phyloP scores from a whole-genome alignment of 2,797 vertebrate genomes.

The Myoxocephalus aenaeus region DNA sequence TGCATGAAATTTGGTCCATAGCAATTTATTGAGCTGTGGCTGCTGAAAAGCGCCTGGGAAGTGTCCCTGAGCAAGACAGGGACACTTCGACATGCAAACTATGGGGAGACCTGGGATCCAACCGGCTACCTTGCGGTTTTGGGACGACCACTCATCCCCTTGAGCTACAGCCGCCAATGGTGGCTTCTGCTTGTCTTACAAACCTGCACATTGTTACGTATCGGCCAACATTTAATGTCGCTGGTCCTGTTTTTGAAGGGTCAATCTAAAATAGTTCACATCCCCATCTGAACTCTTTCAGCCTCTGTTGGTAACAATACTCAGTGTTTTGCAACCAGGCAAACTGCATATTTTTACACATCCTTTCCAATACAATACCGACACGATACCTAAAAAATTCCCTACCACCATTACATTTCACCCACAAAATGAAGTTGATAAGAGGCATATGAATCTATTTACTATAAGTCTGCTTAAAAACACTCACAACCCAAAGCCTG shows the following conservation, averaged over 20 bases:
- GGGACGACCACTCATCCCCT: background rate
- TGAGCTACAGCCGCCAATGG: background rate
- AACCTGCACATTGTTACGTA: background rate
- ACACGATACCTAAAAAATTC: no score
- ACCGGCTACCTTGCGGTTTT: no score
- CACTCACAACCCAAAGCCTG: background rate
- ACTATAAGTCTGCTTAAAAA: conserved; percentile 1
- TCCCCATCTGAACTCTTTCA: background rate
- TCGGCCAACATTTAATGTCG: background rate
- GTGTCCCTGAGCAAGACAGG: no score
- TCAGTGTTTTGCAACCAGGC: background rate
- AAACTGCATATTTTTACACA: background rate
- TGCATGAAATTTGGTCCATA: no score
- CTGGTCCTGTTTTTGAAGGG: background rate
- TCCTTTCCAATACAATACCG: background rate
- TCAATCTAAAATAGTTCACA: background rate
- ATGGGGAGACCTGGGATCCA: no score
- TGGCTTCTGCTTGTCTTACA: background rate
- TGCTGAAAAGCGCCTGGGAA: no score
- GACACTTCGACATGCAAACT: no score
- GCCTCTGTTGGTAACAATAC: background rate
- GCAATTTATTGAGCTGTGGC: no score
- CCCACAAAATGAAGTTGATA: background rate
- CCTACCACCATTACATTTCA: background rate
- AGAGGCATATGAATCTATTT: conserved; percentile 6